These are phyloP conservation scores for Vicugna pacos DNA, from an alignment of 2,113 vertebrate genomes.

Conservation along the genomic window DNA sequence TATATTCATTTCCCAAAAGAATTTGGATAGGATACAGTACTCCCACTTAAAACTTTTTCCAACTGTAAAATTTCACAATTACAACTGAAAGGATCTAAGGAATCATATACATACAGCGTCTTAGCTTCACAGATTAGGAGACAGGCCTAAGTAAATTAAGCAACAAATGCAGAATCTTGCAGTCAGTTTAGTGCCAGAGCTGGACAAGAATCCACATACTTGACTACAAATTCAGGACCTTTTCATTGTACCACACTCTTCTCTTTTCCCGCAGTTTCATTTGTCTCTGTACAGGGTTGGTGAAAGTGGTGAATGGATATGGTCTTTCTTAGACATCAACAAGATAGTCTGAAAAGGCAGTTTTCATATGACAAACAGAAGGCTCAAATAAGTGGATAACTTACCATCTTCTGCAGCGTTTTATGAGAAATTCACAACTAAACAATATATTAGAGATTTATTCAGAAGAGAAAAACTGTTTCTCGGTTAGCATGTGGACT, in stretches of 20 bases:
- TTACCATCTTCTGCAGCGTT: constrained; percentile 18
- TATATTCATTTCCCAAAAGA: not conserved
- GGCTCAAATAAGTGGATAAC: not conserved
- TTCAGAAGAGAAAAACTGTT: constrained; percentile 30
- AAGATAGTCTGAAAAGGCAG: constrained; percentile 3
- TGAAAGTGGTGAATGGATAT: constrained; percentile 33
- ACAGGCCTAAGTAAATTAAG: not conserved
- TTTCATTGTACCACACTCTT: not conserved
- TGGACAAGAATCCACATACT: not conserved
- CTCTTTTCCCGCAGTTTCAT: constrained; percentile 24
- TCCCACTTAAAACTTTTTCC: not conserved
- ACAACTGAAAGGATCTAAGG: constrained; percentile 27
- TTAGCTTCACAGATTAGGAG: constrained; percentile 42
- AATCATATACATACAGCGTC: not conserved
- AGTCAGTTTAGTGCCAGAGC: not conserved
- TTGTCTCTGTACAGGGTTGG: not conserved
- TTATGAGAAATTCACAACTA: constrained; percentile 62
- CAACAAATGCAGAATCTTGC: constrained; percentile 10
- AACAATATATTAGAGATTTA: constrained; percentile 42
- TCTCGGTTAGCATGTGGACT: not conserved
- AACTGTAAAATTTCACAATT: not conserved
- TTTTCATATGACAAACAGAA: constrained; percentile 6
- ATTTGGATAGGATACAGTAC: not conserved
- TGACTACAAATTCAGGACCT: not conserved
- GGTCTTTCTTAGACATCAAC: not conserved